Base-by-base conservation (phyloP, 2,113 vertebrate species). In the Chauna torquata region DNA sequence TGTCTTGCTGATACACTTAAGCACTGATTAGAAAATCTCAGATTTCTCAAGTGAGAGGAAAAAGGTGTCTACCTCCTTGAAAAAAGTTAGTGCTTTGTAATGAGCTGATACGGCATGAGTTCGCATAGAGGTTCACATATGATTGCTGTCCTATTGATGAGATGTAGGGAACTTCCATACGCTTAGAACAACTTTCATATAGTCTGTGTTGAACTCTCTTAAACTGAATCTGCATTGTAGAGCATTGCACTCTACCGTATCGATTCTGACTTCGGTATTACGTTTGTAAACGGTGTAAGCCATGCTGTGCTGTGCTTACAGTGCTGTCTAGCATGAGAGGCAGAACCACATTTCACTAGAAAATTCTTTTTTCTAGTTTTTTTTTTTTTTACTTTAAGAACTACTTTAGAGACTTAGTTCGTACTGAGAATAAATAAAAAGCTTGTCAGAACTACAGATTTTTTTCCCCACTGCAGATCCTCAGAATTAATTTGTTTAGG, bases 231-330 rank as follows among this genome's bases (percentile, higher is more conserved):
- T 86, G 12, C 16, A 1, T 38, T 50, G 9, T 68, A 19, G 44
- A 52, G 30, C 4, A 14, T 54, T 44, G 77, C 23, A n/a, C 15
- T 82, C 20, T 54, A 2, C 58, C 36, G 23, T 16, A 9, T 17
- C 44, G 44, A 8, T 71, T 49, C 3, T 15, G 15, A 9, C 24
- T 44, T 64, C 12, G 55, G 61, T 61, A 12, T 84, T 76, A 40
- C 2, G 6, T 38, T 42, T 65, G 76, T 55, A 77, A 69, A 11
- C 24, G 36, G 40, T 24, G 36, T 55, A 52, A 79, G 52, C 19
- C 8, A 11, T 0, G 0, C 52, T 19, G 27, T 76, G 36, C 11
- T 64, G 15, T 50, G 9, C 52, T 49, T 71, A n/a, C 9, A 52
- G 36, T 52, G 11, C 30, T 28, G 25, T 20, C 19, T 42, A 9